Conservation (phyloP, 2,113 vertebrate species). For the Mohoua ochrocephala region DNA sequence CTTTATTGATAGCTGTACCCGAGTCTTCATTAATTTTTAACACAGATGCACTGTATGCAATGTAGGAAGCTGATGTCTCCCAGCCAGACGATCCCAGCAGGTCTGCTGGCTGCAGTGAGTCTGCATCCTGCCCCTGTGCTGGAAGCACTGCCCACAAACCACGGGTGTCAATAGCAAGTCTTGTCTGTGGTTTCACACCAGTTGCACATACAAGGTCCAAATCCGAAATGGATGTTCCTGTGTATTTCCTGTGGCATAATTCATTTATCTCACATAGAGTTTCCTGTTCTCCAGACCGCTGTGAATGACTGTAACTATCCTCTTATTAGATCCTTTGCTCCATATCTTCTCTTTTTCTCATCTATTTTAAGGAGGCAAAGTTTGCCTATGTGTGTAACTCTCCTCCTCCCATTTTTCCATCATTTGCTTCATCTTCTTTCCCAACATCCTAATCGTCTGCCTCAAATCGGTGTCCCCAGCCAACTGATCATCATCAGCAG, state of each 20-base stretch:
- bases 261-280: not conserved
- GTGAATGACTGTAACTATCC: not conserved
- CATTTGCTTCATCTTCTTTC: not conserved
- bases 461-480: not conserved
- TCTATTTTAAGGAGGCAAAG: not conserved
- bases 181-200: slow-evolving; percentile 36
- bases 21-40: not conserved
- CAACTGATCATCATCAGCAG: not conserved
- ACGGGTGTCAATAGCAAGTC: not conserved
- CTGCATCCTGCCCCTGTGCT: not conserved
- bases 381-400: not conserved
- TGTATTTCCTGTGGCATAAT: not conserved
- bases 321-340: not conserved
- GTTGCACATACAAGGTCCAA: not conserved
- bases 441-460: not conserved
- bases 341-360: not conserved
- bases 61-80: not conserved
- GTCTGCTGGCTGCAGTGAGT: not conserved
- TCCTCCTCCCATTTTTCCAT: not conserved
- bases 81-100: not conserved
- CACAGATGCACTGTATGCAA: not conserved
- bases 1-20: not conserved
- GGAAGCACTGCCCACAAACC: slow-evolving; percentile 25
- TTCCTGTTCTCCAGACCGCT: not conserved
- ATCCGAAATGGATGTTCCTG: not conserved